phyloP scores from a whole-genome alignment of 2,888 invertebrate genomes.

The Troilus luridus region DNA sequence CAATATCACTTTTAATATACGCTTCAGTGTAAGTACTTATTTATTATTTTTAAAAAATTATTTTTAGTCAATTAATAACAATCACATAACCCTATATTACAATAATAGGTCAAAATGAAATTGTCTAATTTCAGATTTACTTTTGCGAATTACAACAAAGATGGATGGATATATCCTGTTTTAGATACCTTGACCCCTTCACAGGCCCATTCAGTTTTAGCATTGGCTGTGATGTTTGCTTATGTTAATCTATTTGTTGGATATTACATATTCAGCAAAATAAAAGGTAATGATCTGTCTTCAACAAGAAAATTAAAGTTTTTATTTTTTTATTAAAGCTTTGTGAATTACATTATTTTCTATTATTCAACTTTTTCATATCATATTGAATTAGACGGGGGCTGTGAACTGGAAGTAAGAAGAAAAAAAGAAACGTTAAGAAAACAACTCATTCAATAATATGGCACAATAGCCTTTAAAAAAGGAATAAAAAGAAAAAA shows the following conservation, averaged over 20 bases:
- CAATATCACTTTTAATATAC: neutral
- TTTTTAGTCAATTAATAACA: neutral
- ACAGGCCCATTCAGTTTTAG: neutral
- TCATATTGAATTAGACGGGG: too few relatives aligned
- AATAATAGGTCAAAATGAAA: neutral
- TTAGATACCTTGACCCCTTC: neutral
- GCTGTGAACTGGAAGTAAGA: too few relatives aligned
- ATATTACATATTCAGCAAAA: slow-evolving; percentile 20
- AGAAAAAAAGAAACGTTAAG: too few relatives aligned
- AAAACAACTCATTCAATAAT: too few relatives aligned
- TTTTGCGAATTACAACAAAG: neutral
- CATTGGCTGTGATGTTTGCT: neutral
- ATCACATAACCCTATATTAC: neutral
- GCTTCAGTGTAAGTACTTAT: neutral
- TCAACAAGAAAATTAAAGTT: too few relatives aligned
- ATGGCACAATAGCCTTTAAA: too few relatives aligned
- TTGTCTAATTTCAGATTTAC: slow-evolving; percentile 21
- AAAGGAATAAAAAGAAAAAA: too few relatives aligned
- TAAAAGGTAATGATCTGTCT: neutral
- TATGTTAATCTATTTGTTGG: neutral
- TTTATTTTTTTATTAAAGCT: too few relatives aligned
- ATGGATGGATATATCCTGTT: slow-evolving; percentile 8
- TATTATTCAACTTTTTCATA: too few relatives aligned
- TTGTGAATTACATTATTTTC: too few relatives aligned
- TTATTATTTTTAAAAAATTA: neutral